Evolutionary conservation across 2,797 vertebrate genomes (phyloP).

Genomic region (Chrysocyon brachyurus): DNA sequence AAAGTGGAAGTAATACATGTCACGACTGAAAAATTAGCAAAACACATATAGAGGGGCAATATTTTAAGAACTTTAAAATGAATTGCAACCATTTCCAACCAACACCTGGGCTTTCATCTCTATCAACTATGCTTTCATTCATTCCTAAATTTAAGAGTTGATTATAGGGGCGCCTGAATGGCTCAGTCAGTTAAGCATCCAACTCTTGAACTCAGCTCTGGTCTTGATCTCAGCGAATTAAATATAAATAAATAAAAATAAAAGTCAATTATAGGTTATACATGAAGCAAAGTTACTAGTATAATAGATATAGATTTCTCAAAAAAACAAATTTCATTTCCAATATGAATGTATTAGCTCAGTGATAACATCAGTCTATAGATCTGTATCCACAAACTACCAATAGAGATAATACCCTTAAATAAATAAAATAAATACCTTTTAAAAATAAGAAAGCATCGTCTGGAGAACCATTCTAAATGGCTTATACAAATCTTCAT

Average conservation of each 20-base stretch:
- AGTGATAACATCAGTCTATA: background rate
- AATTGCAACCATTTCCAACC: conserved; percentile 9
- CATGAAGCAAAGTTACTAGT: conserved; percentile 29
- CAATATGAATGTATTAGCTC: background rate
- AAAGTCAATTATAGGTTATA: conserved; percentile 5
- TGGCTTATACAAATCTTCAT: background rate
- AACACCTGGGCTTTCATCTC: background rate
- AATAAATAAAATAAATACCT: background rate
- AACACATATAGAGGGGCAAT: background rate
- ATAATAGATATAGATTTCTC: background rate
- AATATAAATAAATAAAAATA: background rate
- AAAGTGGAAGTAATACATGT: background rate
- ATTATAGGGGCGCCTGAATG: background rate
- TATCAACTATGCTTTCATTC: conserved; percentile 38
- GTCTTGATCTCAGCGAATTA: background rate
- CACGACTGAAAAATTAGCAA: conserved; percentile 16
- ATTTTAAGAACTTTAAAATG: conserved; percentile 52
- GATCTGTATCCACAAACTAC: background rate
- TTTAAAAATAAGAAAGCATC: background rate
- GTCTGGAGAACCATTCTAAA: background rate
- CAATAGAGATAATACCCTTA: background rate
- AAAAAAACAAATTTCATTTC: background rate
- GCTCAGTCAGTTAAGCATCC: background rate
- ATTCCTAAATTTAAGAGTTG: background rate
- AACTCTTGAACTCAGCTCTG: background rate